Evolutionary conservation across 2,797 vertebrate genomes (phyloP), one percentile per base, ranked within the genome.

Genomic region (Rhinatrema bivittatum): DNA sequence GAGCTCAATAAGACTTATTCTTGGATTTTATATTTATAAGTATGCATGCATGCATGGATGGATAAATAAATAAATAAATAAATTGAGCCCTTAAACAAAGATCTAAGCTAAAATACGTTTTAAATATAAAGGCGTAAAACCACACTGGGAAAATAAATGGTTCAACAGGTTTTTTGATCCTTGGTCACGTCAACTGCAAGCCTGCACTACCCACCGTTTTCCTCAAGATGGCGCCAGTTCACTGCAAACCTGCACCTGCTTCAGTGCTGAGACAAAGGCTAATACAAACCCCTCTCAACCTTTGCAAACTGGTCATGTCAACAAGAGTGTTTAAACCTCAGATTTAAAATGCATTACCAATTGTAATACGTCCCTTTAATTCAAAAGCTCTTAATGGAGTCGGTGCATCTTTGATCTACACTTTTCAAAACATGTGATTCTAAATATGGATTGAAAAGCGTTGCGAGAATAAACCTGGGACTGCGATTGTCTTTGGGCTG

Each of bases 151-250:
- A n/a, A n/a, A n/a, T n/a, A n/a, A n/a, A n/a, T n/a, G n/a, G n/a
- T n/a, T n/a, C n/a, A n/a, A n/a, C n/a, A n/a, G n/a, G n/a, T n/a
- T n/a, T n/a, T n/a, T n/a, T n/a, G n/a, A n/a, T n/a, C n/a, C n/a
- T n/a, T n/a, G n/a, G n/a, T n/a, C n/a, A n/a, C n/a, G n/a, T n/a
- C n/a, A n/a, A n/a, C n/a, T n/a, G n/a, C n/a, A n/a, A n/a, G n/a
- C n/a, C n/a, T 47, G 63, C 57, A 67, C 43, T 68, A 51, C 46
- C 35, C 5, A 2, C 4, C n/a, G 34, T 21, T 0, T 25, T 29
- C 75, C 82, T 69, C 81, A 77, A 68, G 84, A 78, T 83, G 85
- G 81, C 75, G 68, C 78, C 62, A 61, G 56, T 66, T 56, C 56
- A 69, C 70, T 72, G 56, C 74, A 42, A 53, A 78, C 20, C 10